Conservation (phyloP, 1,140 invertebrate genomes). For the Drosophila equinoxialis region DNA sequence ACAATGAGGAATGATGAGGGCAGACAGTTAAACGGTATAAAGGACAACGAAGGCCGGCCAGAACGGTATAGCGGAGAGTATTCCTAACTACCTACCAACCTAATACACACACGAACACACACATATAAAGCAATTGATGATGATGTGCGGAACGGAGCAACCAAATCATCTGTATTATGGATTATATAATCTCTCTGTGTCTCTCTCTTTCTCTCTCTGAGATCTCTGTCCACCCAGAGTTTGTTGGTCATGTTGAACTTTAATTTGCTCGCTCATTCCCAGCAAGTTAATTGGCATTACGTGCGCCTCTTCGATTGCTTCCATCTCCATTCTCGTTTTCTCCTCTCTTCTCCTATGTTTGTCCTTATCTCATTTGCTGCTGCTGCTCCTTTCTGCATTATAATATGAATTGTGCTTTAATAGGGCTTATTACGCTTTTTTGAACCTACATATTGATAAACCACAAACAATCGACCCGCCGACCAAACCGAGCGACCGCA, state of each 20-base stretch:
- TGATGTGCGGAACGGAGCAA: constrained; percentile 50
- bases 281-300: constrained; percentile 62
- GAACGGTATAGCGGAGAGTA: not conserved
- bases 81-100: constrained; percentile 14
- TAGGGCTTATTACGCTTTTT: constrained; percentile 58
- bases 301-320: constrained; percentile 15
- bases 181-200: constrained; percentile 42
- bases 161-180: constrained; percentile 60
- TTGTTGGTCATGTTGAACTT: constrained; percentile 43
- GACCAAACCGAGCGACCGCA: constrained; percentile 30
- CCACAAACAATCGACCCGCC: not conserved
- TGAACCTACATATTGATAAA: constrained; percentile 36
- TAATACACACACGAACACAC: constrained; percentile 1
- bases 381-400: constrained; percentile 22
- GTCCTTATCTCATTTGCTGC: constrained; percentile 4
- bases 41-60: constrained; percentile 6
- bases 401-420: constrained; percentile 55
- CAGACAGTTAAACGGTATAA: constrained; percentile 53
- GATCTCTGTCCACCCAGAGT: not conserved
- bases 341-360: not conserved
- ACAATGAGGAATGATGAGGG: constrained; percentile 75
- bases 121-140: constrained; percentile 49
- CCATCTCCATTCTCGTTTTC: not conserved
- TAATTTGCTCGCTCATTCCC: constrained; percentile 46
- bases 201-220: not conserved